These are phyloP conservation scores for Petrocephalus schoutedeni DNA, from an alignment of 2,797 vertebrate genomes.

Conservation along the genomic window DNA sequence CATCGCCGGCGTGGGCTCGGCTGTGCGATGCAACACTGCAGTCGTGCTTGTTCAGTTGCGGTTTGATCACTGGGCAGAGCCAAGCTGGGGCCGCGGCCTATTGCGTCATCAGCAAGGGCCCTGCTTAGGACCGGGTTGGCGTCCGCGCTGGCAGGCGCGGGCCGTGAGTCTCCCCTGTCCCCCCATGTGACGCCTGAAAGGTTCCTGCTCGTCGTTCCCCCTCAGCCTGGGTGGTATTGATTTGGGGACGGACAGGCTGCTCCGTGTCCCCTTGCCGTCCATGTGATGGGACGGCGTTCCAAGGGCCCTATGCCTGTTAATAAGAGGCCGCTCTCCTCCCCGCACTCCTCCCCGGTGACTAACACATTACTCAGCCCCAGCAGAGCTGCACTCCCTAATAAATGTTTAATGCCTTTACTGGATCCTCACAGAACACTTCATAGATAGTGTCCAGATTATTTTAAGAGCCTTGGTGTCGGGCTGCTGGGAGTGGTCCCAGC, in stretches of 20 bases:
- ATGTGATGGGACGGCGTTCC: neutral
- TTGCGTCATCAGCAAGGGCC: neutral
- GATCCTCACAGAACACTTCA: constrained; percentile 14
- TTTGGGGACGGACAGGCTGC: neutral
- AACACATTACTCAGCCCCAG: neutral
- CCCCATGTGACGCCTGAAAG: neutral
- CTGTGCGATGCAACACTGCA: neutral
- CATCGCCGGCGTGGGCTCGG: neutral
- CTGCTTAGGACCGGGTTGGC: neutral
- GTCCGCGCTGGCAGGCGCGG: neutral
- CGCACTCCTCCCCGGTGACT: neutral
- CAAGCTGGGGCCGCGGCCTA: neutral
- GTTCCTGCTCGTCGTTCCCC: neutral
- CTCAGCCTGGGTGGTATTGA: neutral
- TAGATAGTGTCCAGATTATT: neutral
- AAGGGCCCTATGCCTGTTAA: neutral
- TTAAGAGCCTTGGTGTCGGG: neutral
- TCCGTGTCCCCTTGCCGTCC: neutral
- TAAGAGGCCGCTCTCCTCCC: neutral
- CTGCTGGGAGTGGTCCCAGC: neutral
- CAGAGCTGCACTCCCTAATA: neutral
- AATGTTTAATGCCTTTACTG: constrained; percentile 13
- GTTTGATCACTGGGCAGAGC: neutral
- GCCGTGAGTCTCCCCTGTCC: neutral
- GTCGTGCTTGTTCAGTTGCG: neutral